Conservation (phyloP, 2,888 invertebrate genomes). For the Tetranychus truncatus region DNA sequence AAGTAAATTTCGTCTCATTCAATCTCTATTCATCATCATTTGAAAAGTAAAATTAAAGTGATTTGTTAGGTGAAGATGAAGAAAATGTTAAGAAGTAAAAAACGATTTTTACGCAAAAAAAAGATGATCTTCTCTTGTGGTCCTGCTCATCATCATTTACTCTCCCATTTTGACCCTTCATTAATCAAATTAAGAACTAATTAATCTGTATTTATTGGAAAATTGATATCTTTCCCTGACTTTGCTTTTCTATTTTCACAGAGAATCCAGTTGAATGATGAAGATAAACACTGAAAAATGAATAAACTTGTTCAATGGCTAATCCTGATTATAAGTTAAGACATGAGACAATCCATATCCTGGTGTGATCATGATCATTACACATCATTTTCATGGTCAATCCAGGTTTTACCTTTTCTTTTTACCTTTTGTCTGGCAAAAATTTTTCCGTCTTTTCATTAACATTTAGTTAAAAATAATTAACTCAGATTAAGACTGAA, state of each 20-base stretch:
- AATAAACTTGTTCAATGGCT: background rate
- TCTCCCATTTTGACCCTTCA: background rate
- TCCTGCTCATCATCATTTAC: background rate
- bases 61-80: too few relatives aligned
- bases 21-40: too few relatives aligned
- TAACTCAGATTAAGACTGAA: background rate
- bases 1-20: too few relatives aligned
- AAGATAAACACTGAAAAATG: background rate
- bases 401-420: too few relatives aligned
- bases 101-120: too few relatives aligned
- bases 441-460: background rate
- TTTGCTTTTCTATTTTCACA: background rate
- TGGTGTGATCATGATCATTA: background rate
- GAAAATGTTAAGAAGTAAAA: too few relatives aligned
- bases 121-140: background rate
- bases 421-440: background rate
- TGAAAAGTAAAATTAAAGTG: too few relatives aligned
- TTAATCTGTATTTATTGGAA: constrained; percentile 11
- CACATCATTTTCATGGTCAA: background rate
- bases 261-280: background rate
- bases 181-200: constrained; percentile 10
- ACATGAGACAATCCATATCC: background rate
- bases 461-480: background rate
- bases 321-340: background rate
- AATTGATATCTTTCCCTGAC: background rate